phyloP scores from a whole-genome alignment of 2,113 vertebrate genomes.

The Empidonax alnorum region DNA sequence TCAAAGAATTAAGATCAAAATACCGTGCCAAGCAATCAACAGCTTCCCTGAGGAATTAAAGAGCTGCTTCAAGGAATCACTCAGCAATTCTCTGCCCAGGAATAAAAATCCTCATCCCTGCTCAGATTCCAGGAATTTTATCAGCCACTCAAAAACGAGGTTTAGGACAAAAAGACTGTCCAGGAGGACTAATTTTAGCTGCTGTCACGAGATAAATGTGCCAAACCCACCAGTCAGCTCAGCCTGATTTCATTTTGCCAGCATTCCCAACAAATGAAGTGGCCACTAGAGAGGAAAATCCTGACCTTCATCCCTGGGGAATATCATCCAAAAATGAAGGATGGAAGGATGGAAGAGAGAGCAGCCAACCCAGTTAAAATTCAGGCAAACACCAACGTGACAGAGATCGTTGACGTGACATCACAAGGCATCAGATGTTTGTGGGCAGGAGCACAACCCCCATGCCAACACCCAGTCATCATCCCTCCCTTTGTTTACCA shows the following conservation, averaged over 20 bases:
- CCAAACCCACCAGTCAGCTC: background rate
- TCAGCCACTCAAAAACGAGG: background rate
- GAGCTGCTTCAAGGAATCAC: background rate
- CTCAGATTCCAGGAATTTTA: background rate
- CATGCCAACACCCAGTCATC: background rate
- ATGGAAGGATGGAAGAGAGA: background rate
- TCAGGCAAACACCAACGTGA: background rate
- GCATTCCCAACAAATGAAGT: background rate
- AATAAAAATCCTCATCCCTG: background rate
- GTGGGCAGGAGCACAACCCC: background rate
- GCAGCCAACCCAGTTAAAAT: background rate
- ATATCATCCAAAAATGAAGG: background rate
- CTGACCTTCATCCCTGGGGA: background rate
- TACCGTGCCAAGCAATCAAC: background rate
- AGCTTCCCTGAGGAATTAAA: background rate
- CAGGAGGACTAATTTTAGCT: background rate
- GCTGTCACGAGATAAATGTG: background rate
- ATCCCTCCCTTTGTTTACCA: background rate
- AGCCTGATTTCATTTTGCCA: background rate
- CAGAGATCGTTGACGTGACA: background rate
- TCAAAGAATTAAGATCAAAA: background rate
- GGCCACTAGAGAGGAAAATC: background rate
- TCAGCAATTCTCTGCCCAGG: background rate
- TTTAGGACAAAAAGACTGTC: accelerated
- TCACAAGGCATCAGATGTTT: background rate